These are phyloP conservation scores for Erannis defoliaria DNA, from an alignment of 2,888 invertebrate species.

Conservation along the genomic window DNA sequence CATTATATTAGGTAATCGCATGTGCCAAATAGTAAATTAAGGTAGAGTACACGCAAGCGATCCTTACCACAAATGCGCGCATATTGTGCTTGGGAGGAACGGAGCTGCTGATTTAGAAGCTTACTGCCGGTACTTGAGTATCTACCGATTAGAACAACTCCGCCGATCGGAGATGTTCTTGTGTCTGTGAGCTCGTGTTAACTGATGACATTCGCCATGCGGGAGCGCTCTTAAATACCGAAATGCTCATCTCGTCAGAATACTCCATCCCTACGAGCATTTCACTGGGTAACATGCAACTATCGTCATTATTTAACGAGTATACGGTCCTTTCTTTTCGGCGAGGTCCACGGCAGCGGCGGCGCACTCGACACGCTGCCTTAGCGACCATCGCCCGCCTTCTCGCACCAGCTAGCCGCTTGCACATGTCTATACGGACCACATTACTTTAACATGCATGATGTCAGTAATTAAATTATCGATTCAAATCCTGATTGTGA, in stretches of 20 bases:
- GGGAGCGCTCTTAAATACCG: slow-evolving; percentile 84
- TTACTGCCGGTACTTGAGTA: slow-evolving; percentile 55
- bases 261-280: slow-evolving; percentile 85
- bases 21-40: slow-evolving; percentile 66
- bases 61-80: slow-evolving; percentile 84
- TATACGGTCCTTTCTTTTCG: slow-evolving; percentile 84
- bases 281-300: slow-evolving; percentile 82
- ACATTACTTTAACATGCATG: slow-evolving; percentile 48
- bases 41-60: slow-evolving; percentile 56
- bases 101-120: slow-evolving; percentile 56
- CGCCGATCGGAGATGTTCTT: slow-evolving; percentile 75
- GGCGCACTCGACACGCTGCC: slow-evolving; percentile 76
- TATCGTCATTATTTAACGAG: slow-evolving; percentile 83
- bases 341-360: slow-evolving; percentile 65
- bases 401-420: slow-evolving; percentile 45
- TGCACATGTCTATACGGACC: slow-evolving; percentile 51
- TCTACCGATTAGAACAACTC: slow-evolving; percentile 63
- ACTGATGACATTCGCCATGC: slow-evolving; percentile 84
- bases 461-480: not conserved
- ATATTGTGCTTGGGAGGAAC: slow-evolving; percentile 72
- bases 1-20: slow-evolving; percentile 59
- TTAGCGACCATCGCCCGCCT: slow-evolving; percentile 71
- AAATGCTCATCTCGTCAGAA: slow-evolving; percentile 83
- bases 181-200: slow-evolving; percentile 76
- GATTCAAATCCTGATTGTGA: not conserved